Evolutionary conservation across 2,888 invertebrate genomes (phyloP), one percentile per base, ranked within the genome.

Genomic region (Clistopyga incitator): DNA sequence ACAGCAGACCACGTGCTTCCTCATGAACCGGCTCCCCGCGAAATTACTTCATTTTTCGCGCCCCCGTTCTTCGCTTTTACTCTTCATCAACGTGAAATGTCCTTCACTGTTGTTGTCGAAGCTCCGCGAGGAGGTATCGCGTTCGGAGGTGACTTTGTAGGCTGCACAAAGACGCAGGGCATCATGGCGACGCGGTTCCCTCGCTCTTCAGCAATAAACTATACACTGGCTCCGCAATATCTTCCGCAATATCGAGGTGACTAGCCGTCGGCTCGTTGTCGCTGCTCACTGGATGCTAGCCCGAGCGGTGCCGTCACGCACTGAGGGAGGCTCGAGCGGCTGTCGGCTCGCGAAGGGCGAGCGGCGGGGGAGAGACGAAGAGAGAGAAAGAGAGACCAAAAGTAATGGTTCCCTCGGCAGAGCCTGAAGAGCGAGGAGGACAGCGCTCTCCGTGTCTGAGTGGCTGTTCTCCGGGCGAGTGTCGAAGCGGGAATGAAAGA

Each of bases 251-350:
- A 47, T 34, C 50, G 8, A 8, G 38, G 61, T 29, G 42, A 54
- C 84, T 84, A 78, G 85, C 80, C 80, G 82, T 80, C 77, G 84
- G 79, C 84, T 82, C 85, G 50, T 86, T 64, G 34, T 64, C 61
- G 64, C 72, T 29, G 65, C 70, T 64, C 68, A 70, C 83, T 83
- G 81, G 80, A 81, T 78, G 80, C 70, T 78, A 78, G 84, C 70
- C 74, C 78, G 76, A 18, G 67, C 81, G 77, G 64, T 78, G 61
- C 87, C 87, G 90, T 89, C 89, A 89, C 88, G 90, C 90, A 90
- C 90, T 90, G 90, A 89, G 86, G 89, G 89, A 89, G 88, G 86
- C 78, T 85, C 72, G 50, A 77, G 54, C 80, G 78, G 74, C 67
- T 34, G 56, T 70, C 70, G 76, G 68, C 59, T 56, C 15, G 42